These are phyloP conservation scores for Limonius californicus DNA, from an alignment of 1,140 invertebrate genomes.

Conservation along the genomic window DNA sequence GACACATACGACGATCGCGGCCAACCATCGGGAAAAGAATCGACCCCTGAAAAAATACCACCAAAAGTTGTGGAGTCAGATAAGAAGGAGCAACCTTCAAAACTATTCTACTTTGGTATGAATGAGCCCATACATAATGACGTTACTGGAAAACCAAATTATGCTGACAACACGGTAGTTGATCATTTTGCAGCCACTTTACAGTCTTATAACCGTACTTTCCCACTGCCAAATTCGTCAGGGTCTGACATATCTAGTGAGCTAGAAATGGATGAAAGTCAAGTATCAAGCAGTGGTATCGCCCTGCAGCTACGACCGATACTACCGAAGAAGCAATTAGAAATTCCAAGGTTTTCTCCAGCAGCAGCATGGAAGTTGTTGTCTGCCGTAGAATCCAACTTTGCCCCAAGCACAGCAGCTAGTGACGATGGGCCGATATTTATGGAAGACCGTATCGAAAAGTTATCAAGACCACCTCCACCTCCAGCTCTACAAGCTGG, in stretches of 20 bases:
- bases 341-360: slow-evolving; percentile 75
- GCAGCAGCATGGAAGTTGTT: slow-evolving; percentile 76
- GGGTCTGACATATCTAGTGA: slow-evolving; percentile 54
- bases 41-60: slow-evolving; percentile 53
- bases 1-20: slow-evolving; percentile 43
- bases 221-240: slow-evolving; percentile 45
- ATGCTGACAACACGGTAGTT: slow-evolving; percentile 18
- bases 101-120: slow-evolving; percentile 76
- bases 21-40: slow-evolving; percentile 59
- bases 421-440: slow-evolving; percentile 42
- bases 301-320: slow-evolving; percentile 70
- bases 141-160: not conserved
- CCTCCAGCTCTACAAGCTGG: slow-evolving; percentile 36
- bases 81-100: slow-evolving; percentile 52
- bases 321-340: slow-evolving; percentile 69
- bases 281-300: slow-evolving; percentile 54
- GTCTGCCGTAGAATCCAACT: slow-evolving; percentile 46
- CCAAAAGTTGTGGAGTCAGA: slow-evolving; percentile 37
- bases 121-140: slow-evolving; percentile 47
- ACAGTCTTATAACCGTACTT: not conserved
- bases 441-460: slow-evolving; percentile 54
- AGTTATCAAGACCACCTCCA: slow-evolving; percentile 52
- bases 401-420: slow-evolving; percentile 26
- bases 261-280: slow-evolving; percentile 46
- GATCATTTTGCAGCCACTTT: slow-evolving; percentile 20